Conservation (phyloP, 2,797 vertebrate genomes). For the Phataginus tetradactyla region DNA sequence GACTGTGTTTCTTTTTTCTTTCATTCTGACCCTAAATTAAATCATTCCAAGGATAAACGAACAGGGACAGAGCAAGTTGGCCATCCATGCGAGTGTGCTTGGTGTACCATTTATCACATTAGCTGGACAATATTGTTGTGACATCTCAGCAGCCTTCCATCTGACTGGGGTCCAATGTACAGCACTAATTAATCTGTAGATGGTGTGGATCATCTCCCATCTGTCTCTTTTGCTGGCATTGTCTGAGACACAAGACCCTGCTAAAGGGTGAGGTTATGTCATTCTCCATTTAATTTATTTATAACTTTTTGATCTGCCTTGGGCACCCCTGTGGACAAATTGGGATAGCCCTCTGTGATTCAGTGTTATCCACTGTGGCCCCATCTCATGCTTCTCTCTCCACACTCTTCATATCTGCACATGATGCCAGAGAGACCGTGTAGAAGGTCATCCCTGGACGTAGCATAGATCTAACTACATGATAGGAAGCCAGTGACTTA, state of each 20-base stretch:
- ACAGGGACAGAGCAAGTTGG: neutral
- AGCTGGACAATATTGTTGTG: neutral
- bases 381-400: neutral
- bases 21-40: neutral
- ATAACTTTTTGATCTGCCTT: neutral
- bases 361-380: neutral
- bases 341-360: accelerated
- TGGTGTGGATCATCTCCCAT: neutral
- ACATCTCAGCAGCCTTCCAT: neutral
- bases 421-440: accelerated
- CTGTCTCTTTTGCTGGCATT: neutral
- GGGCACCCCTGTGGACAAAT: neutral
- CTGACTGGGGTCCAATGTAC: neutral
- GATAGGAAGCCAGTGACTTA: neutral
- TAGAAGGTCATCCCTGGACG: neutral
- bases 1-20: neutral
- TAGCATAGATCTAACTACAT: neutral
- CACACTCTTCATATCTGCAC: neutral
- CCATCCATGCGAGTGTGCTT: neutral
- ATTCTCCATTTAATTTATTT: neutral
- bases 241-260: neutral
- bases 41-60: neutral
- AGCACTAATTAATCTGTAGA: conserved; percentile 55
- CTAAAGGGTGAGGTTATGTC: neutral
- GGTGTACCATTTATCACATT: neutral